These are phyloP conservation scores for Scaptomyza tumidula DNA, from an alignment of 2,888 invertebrate species.

Conservation along the genomic window DNA sequence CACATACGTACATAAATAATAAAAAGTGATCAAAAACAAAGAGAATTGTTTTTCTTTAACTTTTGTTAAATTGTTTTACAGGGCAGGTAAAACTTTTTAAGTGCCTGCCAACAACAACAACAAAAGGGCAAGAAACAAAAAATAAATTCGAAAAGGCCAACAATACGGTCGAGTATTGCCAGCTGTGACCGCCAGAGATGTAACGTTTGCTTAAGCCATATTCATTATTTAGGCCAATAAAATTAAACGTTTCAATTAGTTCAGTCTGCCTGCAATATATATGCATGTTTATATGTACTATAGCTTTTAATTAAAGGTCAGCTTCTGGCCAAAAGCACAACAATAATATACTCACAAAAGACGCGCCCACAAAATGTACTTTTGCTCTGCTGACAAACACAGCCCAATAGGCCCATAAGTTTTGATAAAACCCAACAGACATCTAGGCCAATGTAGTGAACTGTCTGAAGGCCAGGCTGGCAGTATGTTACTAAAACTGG, in stretches of 20 bases:
- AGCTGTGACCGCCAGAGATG: conserved; percentile 46
- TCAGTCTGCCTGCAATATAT: conserved; percentile 29
- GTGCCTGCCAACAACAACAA: conserved; percentile 27
- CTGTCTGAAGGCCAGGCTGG: conserved; percentile 43
- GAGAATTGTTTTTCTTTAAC: conserved; percentile 40
- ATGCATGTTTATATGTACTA: background rate
- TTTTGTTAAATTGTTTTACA: conserved; percentile 50
- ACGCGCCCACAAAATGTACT: conserved; percentile 19
- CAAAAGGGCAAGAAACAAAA: conserved; percentile 26
- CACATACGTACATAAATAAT: conserved; percentile 43
- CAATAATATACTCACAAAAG: background rate
- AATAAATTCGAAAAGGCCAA: conserved; percentile 31
- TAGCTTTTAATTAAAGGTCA: conserved; percentile 51
- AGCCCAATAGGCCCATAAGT: conserved; percentile 2
- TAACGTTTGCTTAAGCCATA: conserved; percentile 39
- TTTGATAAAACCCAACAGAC: conserved; percentile 26
- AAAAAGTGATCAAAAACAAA: conserved; percentile 53
- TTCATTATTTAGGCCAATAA: conserved; percentile 65
- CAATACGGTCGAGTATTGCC: conserved; percentile 33
- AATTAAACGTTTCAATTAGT: conserved; percentile 55
- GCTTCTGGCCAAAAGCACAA: conserved; percentile 1
- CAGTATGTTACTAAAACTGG: conserved; percentile 29
- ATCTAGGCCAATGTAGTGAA: conserved; percentile 44
- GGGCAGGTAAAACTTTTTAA: conserved; percentile 55
- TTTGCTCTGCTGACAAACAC: conserved; percentile 17